These are phyloP conservation scores for Podarcis muralis DNA, from an alignment of 2,113 vertebrate genomes.

Conservation along the genomic window DNA sequence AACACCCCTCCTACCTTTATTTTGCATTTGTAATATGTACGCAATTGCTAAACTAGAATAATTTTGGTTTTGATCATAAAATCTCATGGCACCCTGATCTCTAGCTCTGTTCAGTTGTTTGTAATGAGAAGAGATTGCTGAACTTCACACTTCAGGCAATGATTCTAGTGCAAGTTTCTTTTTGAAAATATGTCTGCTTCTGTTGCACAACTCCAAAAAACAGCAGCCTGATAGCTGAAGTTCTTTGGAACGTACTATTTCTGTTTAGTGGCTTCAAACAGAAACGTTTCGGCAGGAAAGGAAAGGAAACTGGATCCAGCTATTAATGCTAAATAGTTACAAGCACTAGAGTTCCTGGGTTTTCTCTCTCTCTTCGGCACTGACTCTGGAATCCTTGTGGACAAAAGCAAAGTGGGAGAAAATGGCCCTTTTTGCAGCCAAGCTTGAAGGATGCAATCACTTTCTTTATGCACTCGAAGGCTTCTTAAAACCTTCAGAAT, in stretches of 20 bases:
- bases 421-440: not conserved
- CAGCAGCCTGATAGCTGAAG: constrained; percentile 6
- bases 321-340: constrained; percentile 48
- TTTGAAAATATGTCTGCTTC: not conserved
- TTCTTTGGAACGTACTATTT: not conserved
- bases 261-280: constrained; percentile 42
- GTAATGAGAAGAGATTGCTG: not conserved
- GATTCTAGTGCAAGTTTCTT: not conserved
- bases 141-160: not conserved
- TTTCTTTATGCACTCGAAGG: not conserved
- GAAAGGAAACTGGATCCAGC: constrained; percentile 64
- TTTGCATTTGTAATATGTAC: not conserved
- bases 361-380: not conserved
- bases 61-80: not conserved
- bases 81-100: not conserved
- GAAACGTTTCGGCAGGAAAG: constrained; percentile 62
- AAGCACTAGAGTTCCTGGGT: constrained; percentile 29
- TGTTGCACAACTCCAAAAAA: not conserved
- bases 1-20: not conserved
- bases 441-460: not conserved
- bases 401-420: not conserved
- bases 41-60: not conserved
- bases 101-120: not conserved
- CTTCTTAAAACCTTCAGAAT: not conserved
- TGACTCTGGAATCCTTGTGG: not conserved